Evolutionary conservation across 2,113 vertebrate genomes (phyloP).

Genomic region (Notiomystis cincta): DNA sequence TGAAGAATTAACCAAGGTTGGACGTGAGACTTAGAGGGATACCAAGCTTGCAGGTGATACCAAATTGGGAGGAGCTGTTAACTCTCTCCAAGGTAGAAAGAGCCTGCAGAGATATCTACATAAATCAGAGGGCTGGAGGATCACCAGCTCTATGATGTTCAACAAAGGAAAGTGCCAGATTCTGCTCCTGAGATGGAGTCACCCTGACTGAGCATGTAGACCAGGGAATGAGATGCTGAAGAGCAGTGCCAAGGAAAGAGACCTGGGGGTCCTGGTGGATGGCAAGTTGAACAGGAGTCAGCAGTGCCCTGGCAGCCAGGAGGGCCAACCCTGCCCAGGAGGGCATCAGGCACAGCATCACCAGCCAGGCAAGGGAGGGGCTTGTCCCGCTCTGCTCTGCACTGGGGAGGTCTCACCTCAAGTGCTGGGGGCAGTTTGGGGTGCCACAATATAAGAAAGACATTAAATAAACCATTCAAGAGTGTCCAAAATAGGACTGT

Average conservation of each 20-base stretch:
- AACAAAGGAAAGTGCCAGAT: not conserved
- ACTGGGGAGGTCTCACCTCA: rapidly evolving
- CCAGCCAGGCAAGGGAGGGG: rapidly evolving
- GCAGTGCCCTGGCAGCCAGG: not conserved
- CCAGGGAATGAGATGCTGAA: not conserved
- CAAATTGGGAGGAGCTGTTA: not conserved
- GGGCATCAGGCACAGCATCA: rapidly evolving
- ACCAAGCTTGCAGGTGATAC: not conserved
- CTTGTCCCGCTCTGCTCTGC: rapidly evolving
- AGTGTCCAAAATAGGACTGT: not conserved
- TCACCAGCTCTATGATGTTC: not conserved
- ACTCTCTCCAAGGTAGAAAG: not conserved
- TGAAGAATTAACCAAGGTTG: too few relatives aligned
- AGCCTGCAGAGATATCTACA: not conserved
- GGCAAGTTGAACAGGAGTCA: rapidly evolving
- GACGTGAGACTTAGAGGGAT: not conserved
- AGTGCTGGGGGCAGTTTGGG: too few relatives aligned
- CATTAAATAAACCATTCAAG: not conserved
- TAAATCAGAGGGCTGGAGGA: not conserved
- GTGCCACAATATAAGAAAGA: not conserved
- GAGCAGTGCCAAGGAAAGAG: not conserved
- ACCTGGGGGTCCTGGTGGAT: not conserved
- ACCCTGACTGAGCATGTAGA: not conserved
- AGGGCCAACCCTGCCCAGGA: rapidly evolving
- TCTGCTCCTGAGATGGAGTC: not conserved